Evolutionary conservation across 2,113 vertebrate genomes (phyloP).

Genomic region (Xenus cinereus): DNA sequence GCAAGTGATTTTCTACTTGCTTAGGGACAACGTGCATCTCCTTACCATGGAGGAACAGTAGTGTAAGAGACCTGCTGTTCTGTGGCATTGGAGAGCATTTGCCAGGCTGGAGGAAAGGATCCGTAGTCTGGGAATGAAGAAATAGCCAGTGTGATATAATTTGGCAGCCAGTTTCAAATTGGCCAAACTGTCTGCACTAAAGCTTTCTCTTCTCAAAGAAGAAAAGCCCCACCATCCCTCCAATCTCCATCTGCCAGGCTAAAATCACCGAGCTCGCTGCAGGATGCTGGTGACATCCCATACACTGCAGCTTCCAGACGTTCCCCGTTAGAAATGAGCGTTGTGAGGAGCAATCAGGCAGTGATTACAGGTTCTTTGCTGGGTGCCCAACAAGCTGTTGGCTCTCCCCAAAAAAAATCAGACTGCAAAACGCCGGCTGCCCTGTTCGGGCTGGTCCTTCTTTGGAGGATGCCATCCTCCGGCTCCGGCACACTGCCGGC

Average conservation of each 20-base stretch:
- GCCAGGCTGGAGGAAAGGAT: not conserved
- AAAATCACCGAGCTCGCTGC: not conserved
- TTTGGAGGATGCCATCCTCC: accelerated
- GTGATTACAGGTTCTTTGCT: not conserved
- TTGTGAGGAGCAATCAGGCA: not conserved
- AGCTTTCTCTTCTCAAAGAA: not conserved
- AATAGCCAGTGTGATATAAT: not conserved
- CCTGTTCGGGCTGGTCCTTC: not conserved
- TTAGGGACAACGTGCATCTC: not conserved
- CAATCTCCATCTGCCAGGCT: not conserved
- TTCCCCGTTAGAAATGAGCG: accelerated
- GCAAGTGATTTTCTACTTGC: not conserved
- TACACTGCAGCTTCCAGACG: not conserved
- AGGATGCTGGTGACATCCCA: not conserved
- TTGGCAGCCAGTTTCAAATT: not conserved
- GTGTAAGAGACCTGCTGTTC: not conserved
- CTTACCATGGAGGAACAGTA: not conserved
- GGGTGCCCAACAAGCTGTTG: not conserved
- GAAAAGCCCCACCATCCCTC: not conserved
- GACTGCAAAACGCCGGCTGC: accelerated
- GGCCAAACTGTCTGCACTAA: not conserved
- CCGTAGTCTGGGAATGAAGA: not conserved
- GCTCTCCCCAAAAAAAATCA: not conserved
- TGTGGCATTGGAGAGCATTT: not conserved
- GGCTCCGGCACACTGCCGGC: accelerated